Percentiles rank a stretch among this genome's conserved stretches.
Conservation (phyloP, 2,113 vertebrate species). For the Ibidorhyncha struthersii region DNA sequence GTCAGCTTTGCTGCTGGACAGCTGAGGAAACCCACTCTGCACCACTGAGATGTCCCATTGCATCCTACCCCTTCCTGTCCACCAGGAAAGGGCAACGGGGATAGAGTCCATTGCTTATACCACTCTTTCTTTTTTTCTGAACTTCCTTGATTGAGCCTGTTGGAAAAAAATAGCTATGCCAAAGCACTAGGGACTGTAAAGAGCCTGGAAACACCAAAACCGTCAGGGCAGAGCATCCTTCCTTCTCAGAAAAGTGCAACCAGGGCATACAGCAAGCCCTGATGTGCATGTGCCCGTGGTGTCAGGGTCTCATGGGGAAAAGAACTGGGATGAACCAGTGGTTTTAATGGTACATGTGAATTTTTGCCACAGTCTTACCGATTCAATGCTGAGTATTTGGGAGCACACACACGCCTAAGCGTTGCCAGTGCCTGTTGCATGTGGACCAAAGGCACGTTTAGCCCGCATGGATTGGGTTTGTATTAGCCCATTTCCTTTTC, state of each 20-base stretch:
- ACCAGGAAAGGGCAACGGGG: rapidly evolving
- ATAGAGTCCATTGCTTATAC: not conserved
- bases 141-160: not conserved
- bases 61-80: not conserved
- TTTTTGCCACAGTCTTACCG: not conserved
- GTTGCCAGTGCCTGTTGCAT: rapidly evolving
- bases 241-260: not conserved
- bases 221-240: not conserved
- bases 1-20: not conserved
- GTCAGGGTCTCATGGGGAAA: not conserved
- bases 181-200: not conserved
- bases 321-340: not conserved
- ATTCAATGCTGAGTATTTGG: not conserved
- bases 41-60: not conserved
- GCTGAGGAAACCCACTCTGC: not conserved
- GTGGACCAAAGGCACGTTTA: not conserved
- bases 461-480: not conserved
- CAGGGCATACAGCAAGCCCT: not conserved
- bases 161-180: not conserved
- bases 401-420: not conserved
- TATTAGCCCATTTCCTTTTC: constrained; percentile 29
- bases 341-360: not conserved
- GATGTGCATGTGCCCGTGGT: rapidly evolving
- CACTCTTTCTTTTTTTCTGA: not conserved
- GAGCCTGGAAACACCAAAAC: not conserved